phyloP scores from a whole-genome alignment of 2,113 vertebrate species.

The Chinchilla lanigera region DNA sequence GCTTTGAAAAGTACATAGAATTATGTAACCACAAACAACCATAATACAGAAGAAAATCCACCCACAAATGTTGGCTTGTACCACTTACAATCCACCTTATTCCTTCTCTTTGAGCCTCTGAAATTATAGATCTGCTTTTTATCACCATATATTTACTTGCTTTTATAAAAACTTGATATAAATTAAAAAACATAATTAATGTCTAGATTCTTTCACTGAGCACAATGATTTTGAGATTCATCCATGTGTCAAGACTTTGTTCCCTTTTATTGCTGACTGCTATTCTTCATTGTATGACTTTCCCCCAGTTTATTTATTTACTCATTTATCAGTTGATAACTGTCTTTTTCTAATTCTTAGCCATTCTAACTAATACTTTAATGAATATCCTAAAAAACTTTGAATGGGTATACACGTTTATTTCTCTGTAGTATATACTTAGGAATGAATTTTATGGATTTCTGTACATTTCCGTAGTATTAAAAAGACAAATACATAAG shows the following conservation, averaged over 20 bases:
- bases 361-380: neutral
- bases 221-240: neutral
- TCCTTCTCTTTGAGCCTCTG: neutral
- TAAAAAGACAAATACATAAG: neutral
- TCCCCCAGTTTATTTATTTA: neutral
- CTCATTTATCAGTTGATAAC: neutral
- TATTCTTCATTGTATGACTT: neutral
- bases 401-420: neutral
- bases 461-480: neutral
- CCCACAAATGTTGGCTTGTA: neutral
- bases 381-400: neutral
- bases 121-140: neutral
- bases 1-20: neutral
- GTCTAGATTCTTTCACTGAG: neutral
- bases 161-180: neutral
- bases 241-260: neutral
- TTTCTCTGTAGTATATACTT: slow-evolving; percentile 3
- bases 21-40: neutral
- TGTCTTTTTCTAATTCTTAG: neutral
- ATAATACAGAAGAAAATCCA: neutral
- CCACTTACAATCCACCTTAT: neutral
- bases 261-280: neutral
- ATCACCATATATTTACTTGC: neutral
- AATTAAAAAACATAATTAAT: neutral
- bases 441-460: neutral